Base-by-base conservation (phyloP, 30 jellyfish, hydroid and myxozoan species). In the Sanderia malayensis region DNA sequence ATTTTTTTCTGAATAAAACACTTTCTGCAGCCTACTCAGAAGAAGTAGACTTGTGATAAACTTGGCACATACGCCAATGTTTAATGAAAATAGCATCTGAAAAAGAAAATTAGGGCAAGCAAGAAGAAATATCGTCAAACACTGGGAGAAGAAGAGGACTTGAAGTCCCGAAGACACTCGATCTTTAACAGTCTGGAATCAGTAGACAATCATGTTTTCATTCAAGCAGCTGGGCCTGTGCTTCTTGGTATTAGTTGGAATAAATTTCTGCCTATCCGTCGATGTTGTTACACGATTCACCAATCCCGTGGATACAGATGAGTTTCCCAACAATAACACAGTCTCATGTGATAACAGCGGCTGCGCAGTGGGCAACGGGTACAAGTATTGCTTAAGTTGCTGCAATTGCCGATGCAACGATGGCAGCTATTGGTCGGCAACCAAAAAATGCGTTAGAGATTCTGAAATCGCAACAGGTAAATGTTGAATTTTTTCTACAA, bases 381-480 rank as follows among this genome's bases (percentile, higher is more conserved):
- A 70, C 71, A 70, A 70, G 32, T 30, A 4, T n/a, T 70, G 82
- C 34, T 23, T 22, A 19, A 30, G 25, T 49, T 70, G 82, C 32
- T 70, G 82, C 60, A 45, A 49, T 1, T 70, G 82, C 34, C 46
- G 61, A 27, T 70, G 82, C 60, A 70, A 70, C 32, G 31, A 70
- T 47, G 82, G 82, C 8, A 45, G 71, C 22, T 70, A 70, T 53
- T 27, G 61, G 33, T 33, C 82, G 2, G 61, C 44, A 2, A 31
- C 20, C n/a, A 47, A 49, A 17, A 25, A 31, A 18, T 70, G 82
- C 33, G 23, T 70, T 15, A 31, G 10, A 2, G 68, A 70, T 70
- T 46, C 30, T 1, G 57, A 52, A 29, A 47, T 70, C 17, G 82
- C 68, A 49, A 47, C 46, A 46, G 82, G 82, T 70, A 30, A 70